These are phyloP conservation scores for Chunga burmeisteri DNA, from an alignment of 2,113 vertebrate species.

Conservation along the genomic window DNA sequence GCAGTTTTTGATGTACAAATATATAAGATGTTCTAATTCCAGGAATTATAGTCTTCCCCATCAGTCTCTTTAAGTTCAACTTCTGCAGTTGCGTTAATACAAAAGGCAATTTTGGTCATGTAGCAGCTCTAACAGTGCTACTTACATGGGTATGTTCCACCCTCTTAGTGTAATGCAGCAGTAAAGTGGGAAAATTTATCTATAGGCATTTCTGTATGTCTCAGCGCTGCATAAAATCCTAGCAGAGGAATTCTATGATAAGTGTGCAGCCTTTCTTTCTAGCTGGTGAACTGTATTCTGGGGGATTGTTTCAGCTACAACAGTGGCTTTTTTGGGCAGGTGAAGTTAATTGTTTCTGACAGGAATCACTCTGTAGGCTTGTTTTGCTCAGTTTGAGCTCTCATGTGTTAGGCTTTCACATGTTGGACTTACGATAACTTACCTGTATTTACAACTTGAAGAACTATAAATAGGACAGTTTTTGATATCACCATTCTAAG, in stretches of 20 bases:
- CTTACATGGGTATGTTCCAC: neutral
- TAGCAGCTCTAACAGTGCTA: neutral
- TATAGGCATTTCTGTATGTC: neutral
- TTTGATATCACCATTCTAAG: neutral
- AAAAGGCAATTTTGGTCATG: neutral
- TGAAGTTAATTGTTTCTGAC: slow-evolving; percentile 54
- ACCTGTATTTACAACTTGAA: neutral
- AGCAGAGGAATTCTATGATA: neutral
- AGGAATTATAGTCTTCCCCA: neutral
- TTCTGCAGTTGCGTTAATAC: neutral
- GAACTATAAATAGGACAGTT: neutral
- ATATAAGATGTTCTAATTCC: neutral
- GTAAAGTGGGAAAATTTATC: neutral
- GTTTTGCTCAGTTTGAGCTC: slow-evolving; percentile 30
- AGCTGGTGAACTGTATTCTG: neutral
- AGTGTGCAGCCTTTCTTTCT: neutral
- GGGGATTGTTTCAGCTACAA: neutral
- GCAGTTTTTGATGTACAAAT: neutral
- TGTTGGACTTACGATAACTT: slow-evolving; percentile 8
- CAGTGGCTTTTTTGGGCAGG: neutral
- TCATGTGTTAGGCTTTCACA: slow-evolving; percentile 24
- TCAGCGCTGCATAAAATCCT: neutral
- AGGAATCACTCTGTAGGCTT: slow-evolving; percentile 2
- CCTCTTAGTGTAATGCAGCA: neutral
- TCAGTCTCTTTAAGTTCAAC: neutral